Percentiles rank a stretch among this genome's conserved stretches.
phyloP scores from a whole-genome alignment of 2,888 invertebrate genomes.

The Busseola fusca region DNA sequence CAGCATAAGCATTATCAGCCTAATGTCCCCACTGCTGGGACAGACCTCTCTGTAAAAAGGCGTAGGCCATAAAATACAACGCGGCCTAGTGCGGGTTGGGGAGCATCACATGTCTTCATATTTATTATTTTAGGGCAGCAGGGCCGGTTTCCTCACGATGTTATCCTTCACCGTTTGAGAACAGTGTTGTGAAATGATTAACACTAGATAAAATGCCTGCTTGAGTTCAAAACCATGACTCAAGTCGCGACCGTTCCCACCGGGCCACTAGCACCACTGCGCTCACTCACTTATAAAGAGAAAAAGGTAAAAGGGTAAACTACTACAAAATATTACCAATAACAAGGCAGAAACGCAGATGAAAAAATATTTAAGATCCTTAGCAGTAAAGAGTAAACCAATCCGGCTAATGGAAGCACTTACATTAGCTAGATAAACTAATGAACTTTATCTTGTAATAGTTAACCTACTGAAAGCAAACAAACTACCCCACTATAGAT shows the following conservation, averaged over 20 bases:
- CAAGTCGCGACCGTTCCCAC: no score
- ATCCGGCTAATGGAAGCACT: conserved; percentile 33
- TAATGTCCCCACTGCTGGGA: no score
- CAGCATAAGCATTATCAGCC: background rate
- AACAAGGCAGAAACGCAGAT: background rate
- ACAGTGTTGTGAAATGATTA: background rate
- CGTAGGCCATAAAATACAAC: no score
- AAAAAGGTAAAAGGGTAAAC: background rate
- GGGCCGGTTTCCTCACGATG: no score
- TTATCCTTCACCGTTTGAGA: background rate
- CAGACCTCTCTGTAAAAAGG: no score
- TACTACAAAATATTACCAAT: background rate
- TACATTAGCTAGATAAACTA: conserved; percentile 31
- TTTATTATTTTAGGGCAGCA: no score
- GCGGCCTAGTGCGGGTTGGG: no score
- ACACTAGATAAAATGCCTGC: background rate
- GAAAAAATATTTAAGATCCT: conserved; percentile 5
- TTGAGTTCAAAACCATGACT: background rate
- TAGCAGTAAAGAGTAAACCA: conserved; percentile 10
- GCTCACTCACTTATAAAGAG: background rate
- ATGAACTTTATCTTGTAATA: conserved; percentile 30
- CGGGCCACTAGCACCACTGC: background rate
- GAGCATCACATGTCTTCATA: no score
- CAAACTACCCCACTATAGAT: conserved; percentile 9
- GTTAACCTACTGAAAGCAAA: conserved; percentile 12